Evolutionary conservation across 2,113 vertebrate species (phyloP), one percentile per base, ranked within the genome.

Genomic region (Tachysurus vachellii): DNA sequence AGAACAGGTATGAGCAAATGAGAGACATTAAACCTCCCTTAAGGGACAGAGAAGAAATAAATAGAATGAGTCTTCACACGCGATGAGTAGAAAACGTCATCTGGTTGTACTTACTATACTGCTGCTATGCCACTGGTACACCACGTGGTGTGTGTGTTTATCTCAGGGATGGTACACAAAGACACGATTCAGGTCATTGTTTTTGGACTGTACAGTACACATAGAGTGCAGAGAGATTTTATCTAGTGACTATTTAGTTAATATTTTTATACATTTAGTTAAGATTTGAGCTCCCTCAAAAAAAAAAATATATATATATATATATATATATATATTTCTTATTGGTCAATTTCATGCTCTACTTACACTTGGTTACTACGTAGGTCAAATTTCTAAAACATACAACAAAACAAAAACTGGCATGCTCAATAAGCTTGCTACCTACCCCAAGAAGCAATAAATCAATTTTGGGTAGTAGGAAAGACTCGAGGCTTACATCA

Each of bases 1-100:
- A 93, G 98, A 99, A 86, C 98, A 99, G 97, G 98, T 99, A 91
- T 95, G 98, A 36, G 59, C 77, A 62, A 42, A 4, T 44, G 59
- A 85, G 82, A 83, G 85, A 88, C 61, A 83, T 82, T n/a, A 57
- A 61, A 12, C 26, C n/a, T 59, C 68, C 62, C 89, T 85, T 64
- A 71, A 9, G 87, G 80, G 79, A 75, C 36, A 42, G 42, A 62
- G 17, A 68, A 56, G 21, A 14, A 73, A 70, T 21, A 87, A 86
- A 82, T 85, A 88, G 86, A 85, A 54, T 50, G 57, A 88, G 85
- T 57, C 83, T 88, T 92, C 83, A 88, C 91, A 92, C 91, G 90
- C 90, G 57, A 92, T 84, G 80, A 80, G 28, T 16, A 76, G 70
- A 88, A 90, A 79, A 90, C 85, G 79, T 90, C 87, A 90, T 84